Evolutionary conservation across 2,888 invertebrate genomes (phyloP), one percentile per base, ranked within the genome.

Genomic region (Temnothorax unifasciatus): DNA sequence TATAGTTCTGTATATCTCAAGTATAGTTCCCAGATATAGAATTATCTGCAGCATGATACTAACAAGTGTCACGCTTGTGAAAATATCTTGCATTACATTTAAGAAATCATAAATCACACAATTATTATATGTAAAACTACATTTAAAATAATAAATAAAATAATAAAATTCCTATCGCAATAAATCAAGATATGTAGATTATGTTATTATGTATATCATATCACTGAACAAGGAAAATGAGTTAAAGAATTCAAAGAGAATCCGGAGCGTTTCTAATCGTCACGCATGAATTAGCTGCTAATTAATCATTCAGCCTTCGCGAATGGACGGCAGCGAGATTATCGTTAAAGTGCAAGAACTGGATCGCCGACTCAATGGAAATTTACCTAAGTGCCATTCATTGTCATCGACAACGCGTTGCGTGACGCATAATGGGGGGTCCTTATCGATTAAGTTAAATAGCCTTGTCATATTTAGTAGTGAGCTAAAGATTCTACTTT

Each of bases 391-490:
- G 18, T 77, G 41, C 44, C 13, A 52, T 68, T 68, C n/a, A 68
- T 66, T 29, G 38, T 76, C 38, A 76, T 54, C 41, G 52, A 77
- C 25, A 9, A 77, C 41, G 18, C 41, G 38, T 76, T 66, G 21
- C 13, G n/a, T 68, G 52, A 77, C 25, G 68, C 52, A 52, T 41
- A 41, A 52, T 68, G 38, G 66, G 38, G 25, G 25, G 73, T 63
- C 29, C 57, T 29, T 54, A 85, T 79, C 89, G 61, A 82, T 85
- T 74, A 83, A 63, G 9, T n/a, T 13, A 34, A 71, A 38, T 13
- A 52, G 44, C 63, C 44, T 15, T 41, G 52, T 52, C 52, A 68
- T 47, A 54, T 52, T 41, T 68, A 66, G 11, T 68, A 66, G 9
- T n/a, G 13, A 68, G 54, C n/a, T 66, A 66, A 38, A 1, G 13